Conservation (phyloP, 2,888 invertebrate genomes). For the Melipona bicolor region DNA sequence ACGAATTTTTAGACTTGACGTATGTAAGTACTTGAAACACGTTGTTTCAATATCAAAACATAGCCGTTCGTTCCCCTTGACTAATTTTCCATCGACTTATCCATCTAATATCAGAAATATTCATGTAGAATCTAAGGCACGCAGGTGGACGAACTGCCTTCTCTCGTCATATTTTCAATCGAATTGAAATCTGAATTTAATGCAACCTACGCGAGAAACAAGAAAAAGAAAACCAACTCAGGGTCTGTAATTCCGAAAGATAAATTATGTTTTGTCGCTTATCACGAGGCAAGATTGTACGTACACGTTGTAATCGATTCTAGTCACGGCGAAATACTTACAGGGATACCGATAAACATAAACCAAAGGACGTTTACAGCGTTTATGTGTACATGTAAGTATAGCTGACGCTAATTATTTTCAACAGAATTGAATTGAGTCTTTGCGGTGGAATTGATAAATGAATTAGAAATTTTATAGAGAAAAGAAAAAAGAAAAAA, state of each 20-base stretch:
- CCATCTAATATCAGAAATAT: not conserved
- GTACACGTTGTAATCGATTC: slow-evolving; percentile 35
- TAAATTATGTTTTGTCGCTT: not conserved
- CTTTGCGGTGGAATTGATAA: slow-evolving; percentile 41
- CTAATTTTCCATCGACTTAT: not conserved
- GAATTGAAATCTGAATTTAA: not conserved
- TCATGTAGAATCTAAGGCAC: not conserved
- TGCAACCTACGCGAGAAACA: not conserved
- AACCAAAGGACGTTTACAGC: slow-evolving; percentile 36
- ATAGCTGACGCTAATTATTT: slow-evolving; percentile 29
- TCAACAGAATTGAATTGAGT: slow-evolving; percentile 12
- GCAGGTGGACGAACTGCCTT: not conserved
- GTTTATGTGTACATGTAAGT: slow-evolving; percentile 22
- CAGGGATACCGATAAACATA: slow-evolving; percentile 11
- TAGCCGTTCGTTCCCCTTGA: not conserved
- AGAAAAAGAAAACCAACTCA: slow-evolving; percentile 1
- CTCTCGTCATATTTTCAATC: not conserved
- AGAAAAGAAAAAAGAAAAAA: not conserved
- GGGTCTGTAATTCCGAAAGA: not conserved
- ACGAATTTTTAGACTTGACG: not conserved
- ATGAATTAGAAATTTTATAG: slow-evolving; percentile 21
- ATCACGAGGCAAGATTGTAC: not conserved
- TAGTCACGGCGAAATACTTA: slow-evolving; percentile 47
- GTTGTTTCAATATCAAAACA: not conserved
- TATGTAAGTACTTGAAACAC: not conserved